Evolutionary conservation across 2,113 vertebrate genomes (phyloP).

Genomic region (Taxidea taxus): DNA sequence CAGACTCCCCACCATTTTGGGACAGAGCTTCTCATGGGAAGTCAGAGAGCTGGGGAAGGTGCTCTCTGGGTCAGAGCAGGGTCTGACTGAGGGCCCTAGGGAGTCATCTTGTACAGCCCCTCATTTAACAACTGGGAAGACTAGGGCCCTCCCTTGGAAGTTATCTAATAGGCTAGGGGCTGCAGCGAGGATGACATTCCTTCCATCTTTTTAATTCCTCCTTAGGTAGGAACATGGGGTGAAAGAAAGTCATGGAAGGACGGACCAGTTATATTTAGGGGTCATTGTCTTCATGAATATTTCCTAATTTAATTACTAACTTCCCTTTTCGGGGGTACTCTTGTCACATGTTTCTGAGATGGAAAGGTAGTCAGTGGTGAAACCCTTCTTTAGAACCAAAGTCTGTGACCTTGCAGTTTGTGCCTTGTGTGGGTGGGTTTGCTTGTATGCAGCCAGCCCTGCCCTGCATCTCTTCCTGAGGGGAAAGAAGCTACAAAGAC

Average conservation of each 20-base stretch:
- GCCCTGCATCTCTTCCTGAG: background rate
- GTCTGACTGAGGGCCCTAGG: background rate
- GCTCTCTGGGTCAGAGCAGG: background rate
- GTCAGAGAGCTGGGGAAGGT: background rate
- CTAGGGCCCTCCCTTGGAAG: background rate
- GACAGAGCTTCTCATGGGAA: background rate
- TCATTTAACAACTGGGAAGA: background rate
- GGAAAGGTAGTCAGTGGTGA: background rate
- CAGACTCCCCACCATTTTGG: background rate
- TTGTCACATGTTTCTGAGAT: background rate
- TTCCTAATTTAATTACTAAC: background rate
- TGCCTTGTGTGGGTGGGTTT: background rate
- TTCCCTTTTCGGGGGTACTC: background rate
- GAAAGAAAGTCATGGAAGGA: background rate
- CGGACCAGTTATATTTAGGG: background rate
- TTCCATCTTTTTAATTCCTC: background rate
- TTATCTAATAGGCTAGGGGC: background rate
- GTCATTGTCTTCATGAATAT: background rate
- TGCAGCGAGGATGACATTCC: background rate
- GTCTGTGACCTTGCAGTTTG: background rate
- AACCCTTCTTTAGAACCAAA: background rate
- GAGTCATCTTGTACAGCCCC: background rate
- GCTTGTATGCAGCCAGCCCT: background rate
- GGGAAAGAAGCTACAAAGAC: background rate
- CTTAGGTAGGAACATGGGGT: background rate